Evolutionary conservation across 2,797 vertebrate species (phyloP).

Genomic region (Enteromius thamalakanensis): DNA sequence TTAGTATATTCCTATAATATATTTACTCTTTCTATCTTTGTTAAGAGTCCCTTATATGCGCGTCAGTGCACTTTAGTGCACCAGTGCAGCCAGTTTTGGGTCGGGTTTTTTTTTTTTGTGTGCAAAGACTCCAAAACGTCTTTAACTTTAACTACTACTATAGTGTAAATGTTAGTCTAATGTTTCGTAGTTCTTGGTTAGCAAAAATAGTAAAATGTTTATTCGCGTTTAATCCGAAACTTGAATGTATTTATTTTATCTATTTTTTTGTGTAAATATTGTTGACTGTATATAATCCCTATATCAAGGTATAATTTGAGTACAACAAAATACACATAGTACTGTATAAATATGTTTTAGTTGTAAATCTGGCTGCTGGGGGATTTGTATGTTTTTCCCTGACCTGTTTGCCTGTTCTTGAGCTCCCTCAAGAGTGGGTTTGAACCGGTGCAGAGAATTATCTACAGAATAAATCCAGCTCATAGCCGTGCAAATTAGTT

Average conservation of each 20-base stretch:
- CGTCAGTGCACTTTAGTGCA: slow-evolving; percentile 51
- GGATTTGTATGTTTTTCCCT: slow-evolving; percentile 10
- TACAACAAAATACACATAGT: neutral
- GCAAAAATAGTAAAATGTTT: neutral
- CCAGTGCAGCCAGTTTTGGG: slow-evolving; percentile 17
- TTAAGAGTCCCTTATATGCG: slow-evolving; percentile 44
- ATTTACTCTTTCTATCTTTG: neutral
- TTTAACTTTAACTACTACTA: neutral
- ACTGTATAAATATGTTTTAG: neutral
- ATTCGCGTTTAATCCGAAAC: neutral
- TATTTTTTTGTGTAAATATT: neutral
- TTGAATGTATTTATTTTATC: neutral
- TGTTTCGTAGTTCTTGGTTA: neutral
- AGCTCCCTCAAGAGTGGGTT: slow-evolving; percentile 29
- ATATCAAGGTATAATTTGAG: neutral
- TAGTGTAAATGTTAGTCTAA: neutral
- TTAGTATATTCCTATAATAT: slow-evolving; percentile 1
- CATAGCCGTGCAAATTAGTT: slow-evolving; percentile 45
- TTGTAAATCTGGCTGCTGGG: slow-evolving; percentile 44
- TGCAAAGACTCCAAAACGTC: neutral
- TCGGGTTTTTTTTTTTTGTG: neutral
- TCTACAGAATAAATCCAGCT: slow-evolving; percentile 46
- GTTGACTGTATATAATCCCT: neutral
- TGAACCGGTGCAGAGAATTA: slow-evolving; percentile 16
- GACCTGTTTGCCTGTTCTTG: slow-evolving; percentile 9